Conservation (phyloP, 2,113 vertebrate species). For the Python bivittatus region DNA sequence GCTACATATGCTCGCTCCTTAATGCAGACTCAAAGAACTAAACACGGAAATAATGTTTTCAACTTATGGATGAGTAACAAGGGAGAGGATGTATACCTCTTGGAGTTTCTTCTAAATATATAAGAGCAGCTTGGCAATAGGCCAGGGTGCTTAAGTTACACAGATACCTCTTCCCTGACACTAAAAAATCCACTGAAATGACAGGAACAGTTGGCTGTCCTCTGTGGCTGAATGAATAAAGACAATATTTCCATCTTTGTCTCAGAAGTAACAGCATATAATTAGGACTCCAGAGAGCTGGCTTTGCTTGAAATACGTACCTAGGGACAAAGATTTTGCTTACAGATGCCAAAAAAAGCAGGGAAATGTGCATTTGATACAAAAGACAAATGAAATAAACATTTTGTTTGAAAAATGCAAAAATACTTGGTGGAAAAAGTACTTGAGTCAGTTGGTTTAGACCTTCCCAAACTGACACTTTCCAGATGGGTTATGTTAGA, state of each 20-base stretch:
- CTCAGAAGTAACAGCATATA: conserved; percentile 58
- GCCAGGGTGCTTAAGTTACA: conserved; percentile 54
- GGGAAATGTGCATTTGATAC: neutral
- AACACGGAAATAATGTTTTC: conserved; percentile 37
- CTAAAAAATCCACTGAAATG: conserved; percentile 47
- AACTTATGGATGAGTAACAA: conserved; percentile 37
- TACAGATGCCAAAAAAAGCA: neutral
- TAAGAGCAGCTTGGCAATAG: conserved; percentile 49
- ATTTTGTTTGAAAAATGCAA: neutral
- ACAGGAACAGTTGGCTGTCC: conserved; percentile 57
- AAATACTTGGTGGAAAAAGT: neutral
- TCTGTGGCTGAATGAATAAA: conserved; percentile 50
- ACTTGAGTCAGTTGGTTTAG: neutral
- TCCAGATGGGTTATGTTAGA: too few relatives aligned
- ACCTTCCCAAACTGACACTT: too few relatives aligned
- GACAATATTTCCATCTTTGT: conserved; percentile 58
- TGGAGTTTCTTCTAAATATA: conserved; percentile 47
- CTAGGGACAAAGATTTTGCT: conserved; percentile 2
- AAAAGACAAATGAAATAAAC: neutral
- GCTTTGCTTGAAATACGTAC: conserved; percentile 51
- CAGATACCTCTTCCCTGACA: neutral
- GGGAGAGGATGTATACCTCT: conserved; percentile 48
- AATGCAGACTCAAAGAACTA: conserved; percentile 51
- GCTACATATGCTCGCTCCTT: conserved; percentile 52
- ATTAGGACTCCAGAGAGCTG: conserved; percentile 57